A percentile compares a stretch with the other conserved stretches of the same genome.
phyloP scores from a whole-genome alignment of 2,113 vertebrate species.

The Leptocoma aspasia region DNA sequence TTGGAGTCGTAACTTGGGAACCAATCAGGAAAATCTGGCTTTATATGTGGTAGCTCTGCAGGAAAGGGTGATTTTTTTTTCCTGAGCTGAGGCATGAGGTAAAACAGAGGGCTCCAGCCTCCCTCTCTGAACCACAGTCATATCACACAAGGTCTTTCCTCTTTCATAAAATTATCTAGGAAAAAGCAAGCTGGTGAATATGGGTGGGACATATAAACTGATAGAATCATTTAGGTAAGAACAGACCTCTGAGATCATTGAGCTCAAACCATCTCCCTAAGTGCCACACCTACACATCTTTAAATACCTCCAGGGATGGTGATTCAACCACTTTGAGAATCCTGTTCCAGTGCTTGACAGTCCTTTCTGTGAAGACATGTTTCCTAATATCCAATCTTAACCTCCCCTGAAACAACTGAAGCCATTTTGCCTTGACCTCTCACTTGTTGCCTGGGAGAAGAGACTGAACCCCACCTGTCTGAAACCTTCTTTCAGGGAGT shows the following conservation, averaged over 20 bases:
- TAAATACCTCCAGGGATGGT: neutral
- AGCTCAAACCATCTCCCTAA: neutral
- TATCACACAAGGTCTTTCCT: neutral
- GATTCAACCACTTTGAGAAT: neutral
- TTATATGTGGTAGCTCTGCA: neutral
- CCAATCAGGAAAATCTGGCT: neutral
- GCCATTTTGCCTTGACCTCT: neutral
- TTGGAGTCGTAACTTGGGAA: neutral
- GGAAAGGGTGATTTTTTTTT: neutral
- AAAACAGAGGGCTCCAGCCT: neutral
- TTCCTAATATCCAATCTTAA: neutral
- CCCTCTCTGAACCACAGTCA: neutral
- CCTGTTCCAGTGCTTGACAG: neutral
- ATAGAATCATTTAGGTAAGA: neutral
- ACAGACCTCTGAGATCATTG: neutral
- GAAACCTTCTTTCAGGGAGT: neutral
- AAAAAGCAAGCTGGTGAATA: neutral
- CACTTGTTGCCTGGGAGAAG: neutral
- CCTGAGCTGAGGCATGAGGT: neutral
- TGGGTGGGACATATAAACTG: neutral
- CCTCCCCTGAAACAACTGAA: neutral
- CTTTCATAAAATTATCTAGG: neutral
- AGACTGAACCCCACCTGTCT: neutral
- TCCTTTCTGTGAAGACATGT: neutral
- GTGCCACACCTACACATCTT: neutral